Evolutionary conservation across 2,888 invertebrate species (phyloP).

Genomic region (Harpalus rufipes): DNA sequence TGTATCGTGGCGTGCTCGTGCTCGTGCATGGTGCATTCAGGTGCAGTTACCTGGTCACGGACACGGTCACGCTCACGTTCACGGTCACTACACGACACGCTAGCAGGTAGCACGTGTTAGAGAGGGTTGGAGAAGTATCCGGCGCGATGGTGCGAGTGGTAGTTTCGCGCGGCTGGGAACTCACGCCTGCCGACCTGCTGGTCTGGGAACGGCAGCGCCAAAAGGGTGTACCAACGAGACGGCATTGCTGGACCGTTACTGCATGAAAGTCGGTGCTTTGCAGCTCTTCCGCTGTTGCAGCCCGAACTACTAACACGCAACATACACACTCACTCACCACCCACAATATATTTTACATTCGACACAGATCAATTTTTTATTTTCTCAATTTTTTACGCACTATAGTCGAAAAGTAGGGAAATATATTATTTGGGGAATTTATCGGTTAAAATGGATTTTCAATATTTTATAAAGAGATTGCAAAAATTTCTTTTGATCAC

Average conservation of each 20-base stretch:
- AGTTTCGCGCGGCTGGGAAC: slow-evolving; percentile 83
- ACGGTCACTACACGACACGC: background rate
- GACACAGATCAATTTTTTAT: too few relatives aligned
- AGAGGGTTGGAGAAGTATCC: slow-evolving; percentile 94
- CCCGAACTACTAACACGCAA: slow-evolving; percentile 71
- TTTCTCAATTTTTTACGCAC: too few relatives aligned
- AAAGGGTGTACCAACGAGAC: slow-evolving; percentile 92
- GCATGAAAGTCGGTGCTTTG: slow-evolving; percentile 75
- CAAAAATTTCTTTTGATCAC: too few relatives aligned
- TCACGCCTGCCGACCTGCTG: slow-evolving; percentile 94
- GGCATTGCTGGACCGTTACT: slow-evolving; percentile 82
- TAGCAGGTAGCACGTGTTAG: slow-evolving; percentile 76
- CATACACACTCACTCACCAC: background rate
- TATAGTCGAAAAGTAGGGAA: too few relatives aligned
- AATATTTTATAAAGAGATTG: too few relatives aligned
- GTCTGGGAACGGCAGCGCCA: slow-evolving; percentile 95
- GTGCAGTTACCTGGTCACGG: slow-evolving; percentile 15
- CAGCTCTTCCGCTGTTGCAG: slow-evolving; percentile 77
- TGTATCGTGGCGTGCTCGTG: slow-evolving; percentile 32
- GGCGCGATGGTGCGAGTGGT: slow-evolving; percentile 85
- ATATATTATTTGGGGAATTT: too few relatives aligned
- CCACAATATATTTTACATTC: too few relatives aligned
- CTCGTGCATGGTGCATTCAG: slow-evolving; percentile 29
- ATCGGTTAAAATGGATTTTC: too few relatives aligned
- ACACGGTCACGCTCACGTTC: slow-evolving; percentile 27